Base-by-base conservation (phyloP, 2,888 invertebrate species). In the Thecophora atra region DNA sequence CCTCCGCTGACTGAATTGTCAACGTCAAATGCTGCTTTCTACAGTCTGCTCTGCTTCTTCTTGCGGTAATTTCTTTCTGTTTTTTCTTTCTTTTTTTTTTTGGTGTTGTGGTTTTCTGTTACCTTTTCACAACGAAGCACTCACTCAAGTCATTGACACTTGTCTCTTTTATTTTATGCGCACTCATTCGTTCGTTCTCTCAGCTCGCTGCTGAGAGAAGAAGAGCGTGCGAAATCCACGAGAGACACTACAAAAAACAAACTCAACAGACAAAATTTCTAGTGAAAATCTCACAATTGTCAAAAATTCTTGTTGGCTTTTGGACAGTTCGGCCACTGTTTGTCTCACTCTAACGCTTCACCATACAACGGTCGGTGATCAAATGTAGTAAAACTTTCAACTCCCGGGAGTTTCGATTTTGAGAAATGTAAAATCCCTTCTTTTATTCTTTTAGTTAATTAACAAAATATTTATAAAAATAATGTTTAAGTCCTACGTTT, bases 111-210 rank as follows among this genome's bases (percentile, higher is more conserved):
- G n/a, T n/a, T n/a, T n/a, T n/a, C n/a, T n/a, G n/a, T 71, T 58
- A 58, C 65, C 71, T 58, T 71, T 70, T 30, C 37, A 37, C 42
- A 42, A 3, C 11, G 37, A 26, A 63, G 60, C 60, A n/a, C 17
- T 8, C 60, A 28, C 28, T 82, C 81, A 81, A 81, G 82, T 81
- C 82, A 81, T 81, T 81, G 82, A 81, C 81, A 81, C 81, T 81
- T 81, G 79, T 78, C 78, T 76, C 80, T 76, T 80, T 79, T 77
- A 81, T 60, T 69, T 60, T 54, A 52, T 67, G 52, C 67, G 37
- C 67, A 54, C 54, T 21, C 52, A 78, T 82, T 81, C 77, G 80
- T 77, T 77, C 24, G 17, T 58, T 47, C 58, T 51, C 67, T 63
- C 44, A 44, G 44, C 44, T 30, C 3, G 28, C n/a, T 28, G 28